These are phyloP conservation scores for Conus betulinus DNA, from an alignment of 1,140 invertebrate species.

Conservation along the genomic window DNA sequence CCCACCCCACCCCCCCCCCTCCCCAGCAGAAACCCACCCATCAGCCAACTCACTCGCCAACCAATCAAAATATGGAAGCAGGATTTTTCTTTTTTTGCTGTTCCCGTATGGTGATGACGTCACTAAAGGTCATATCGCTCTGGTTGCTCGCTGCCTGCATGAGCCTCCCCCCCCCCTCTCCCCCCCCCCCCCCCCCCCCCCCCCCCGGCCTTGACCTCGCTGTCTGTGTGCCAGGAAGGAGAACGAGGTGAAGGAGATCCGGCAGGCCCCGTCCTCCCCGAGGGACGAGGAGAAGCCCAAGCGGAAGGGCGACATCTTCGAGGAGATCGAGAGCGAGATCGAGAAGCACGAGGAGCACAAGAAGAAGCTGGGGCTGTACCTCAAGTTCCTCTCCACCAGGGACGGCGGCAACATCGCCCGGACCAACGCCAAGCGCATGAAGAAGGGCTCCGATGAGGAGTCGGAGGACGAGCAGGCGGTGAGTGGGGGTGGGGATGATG, in stretches of 20 bases:
- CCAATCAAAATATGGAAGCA: too few species aligned
- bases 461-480: background rate
- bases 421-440: constrained; percentile 4
- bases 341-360: constrained; percentile 22
- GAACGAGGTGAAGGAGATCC: constrained; percentile 9
- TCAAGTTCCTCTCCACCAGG: constrained; percentile 10
- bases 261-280: background rate
- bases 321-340: constrained; percentile 21
- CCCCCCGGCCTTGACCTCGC: too few species aligned
- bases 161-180: too few species aligned
- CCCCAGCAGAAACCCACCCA: too few species aligned
- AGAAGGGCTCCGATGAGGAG: background rate
- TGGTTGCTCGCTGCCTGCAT: too few species aligned
- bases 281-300: background rate
- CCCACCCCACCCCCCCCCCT: too few species aligned
- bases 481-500: background rate
- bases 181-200: too few species aligned
- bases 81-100: too few species aligned
- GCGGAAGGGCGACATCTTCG: constrained; percentile 8
- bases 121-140: too few species aligned
- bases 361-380: constrained; percentile 5
- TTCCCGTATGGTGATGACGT: too few species aligned
- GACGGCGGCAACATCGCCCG: constrained; percentile 8
- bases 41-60: too few species aligned
- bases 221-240: background rate